These are phyloP conservation scores for Pelagia noctiluca DNA, from an alignment of 30 jellyfish, hydroid and myxozoan species.

Conservation along the genomic window DNA sequence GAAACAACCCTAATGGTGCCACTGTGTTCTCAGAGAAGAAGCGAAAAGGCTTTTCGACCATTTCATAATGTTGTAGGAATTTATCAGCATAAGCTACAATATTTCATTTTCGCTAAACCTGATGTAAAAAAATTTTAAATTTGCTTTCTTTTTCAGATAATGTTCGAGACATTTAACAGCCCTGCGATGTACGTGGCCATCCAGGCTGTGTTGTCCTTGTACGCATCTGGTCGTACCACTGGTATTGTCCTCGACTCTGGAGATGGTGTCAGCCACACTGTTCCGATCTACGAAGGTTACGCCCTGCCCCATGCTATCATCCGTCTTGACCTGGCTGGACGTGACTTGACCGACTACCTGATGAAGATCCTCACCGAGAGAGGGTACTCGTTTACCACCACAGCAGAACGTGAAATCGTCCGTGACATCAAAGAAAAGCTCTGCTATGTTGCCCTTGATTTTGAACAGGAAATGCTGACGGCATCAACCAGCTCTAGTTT, in stretches of 20 bases:
- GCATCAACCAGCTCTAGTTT: slow-evolving; percentile 99
- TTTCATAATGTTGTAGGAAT: too few relatives aligned
- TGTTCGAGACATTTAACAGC: slow-evolving; percentile 98
- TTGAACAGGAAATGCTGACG: slow-evolving; percentile 99
- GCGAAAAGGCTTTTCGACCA: too few relatives aligned
- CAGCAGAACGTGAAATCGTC: slow-evolving; percentile 99
- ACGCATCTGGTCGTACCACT: slow-evolving; percentile 99
- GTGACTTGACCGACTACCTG: slow-evolving; percentile 99
- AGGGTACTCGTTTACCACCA: slow-evolving; percentile 99
- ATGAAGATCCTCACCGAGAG: slow-evolving; percentile 99
- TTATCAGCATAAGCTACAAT: too few relatives aligned
- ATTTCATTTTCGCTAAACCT: too few relatives aligned
- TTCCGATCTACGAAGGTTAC: slow-evolving; percentile 99
- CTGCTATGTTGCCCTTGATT: slow-evolving; percentile 99
- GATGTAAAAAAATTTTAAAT: too few relatives aligned
- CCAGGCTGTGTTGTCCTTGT: slow-evolving; percentile 99
- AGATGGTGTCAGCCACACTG: slow-evolving; percentile 99
- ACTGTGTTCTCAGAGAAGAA: too few relatives aligned
- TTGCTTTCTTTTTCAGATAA: slow-evolving; percentile 57
- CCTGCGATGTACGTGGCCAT: slow-evolving; percentile 99
- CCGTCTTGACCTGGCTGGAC: slow-evolving; percentile 99
- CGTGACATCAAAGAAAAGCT: slow-evolving; percentile 99
- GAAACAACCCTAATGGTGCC: too few relatives aligned
- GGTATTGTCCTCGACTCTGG: slow-evolving; percentile 99
- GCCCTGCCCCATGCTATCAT: slow-evolving; percentile 99